Base-by-base conservation (phyloP, 2,888 invertebrate species). In the Nomada ruficornis region DNA sequence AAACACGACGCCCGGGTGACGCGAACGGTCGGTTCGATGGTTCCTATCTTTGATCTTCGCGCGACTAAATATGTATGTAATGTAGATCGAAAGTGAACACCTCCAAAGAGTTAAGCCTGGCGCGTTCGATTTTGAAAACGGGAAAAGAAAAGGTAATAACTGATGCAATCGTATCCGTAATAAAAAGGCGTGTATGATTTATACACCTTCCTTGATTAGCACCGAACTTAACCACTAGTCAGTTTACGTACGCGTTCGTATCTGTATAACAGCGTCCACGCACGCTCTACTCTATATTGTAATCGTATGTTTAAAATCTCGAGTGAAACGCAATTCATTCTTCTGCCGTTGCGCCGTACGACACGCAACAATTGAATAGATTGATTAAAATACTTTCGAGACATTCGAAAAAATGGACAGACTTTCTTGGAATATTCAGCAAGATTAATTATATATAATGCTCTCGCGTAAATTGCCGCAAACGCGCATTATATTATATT, bases 381-480 rank as follows among this genome's bases (percentile, higher is more conserved):
- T 11, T 15, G 86, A 87, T 88, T 89, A 89, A 91, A 89, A 89
- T 91, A 90, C 89, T 90, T 90, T 90, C 90, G 89, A 90, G 85
- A 90, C 83, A 86, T 89, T 90, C 88, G 89, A 90, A 89, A 90
- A 89, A 87, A 87, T 90, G 90, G 89, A 89, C 90, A 89, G 90
- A 88, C 86, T 89, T 86, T 82, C 82, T 85, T 83, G 86, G 84
- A 87, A 87, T 89, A 86, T 89, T 87, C 77, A 86, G 87, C 84
- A 82, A 88, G 85, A 89, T 87, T 89, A 85, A 57, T 23, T 86
- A 86, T 64, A 77, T 76, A 84, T 82, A 86, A 88, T 71, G 82
- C 79, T 77, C 75, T 55, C 75, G 80, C 59, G 68, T 70, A 59
- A 62, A 79, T 72, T 18, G 47, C 23, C 75, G 81, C 54, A 65